Conservation (phyloP, 2,888 invertebrate genomes). For the Agrochola circellaris region DNA sequence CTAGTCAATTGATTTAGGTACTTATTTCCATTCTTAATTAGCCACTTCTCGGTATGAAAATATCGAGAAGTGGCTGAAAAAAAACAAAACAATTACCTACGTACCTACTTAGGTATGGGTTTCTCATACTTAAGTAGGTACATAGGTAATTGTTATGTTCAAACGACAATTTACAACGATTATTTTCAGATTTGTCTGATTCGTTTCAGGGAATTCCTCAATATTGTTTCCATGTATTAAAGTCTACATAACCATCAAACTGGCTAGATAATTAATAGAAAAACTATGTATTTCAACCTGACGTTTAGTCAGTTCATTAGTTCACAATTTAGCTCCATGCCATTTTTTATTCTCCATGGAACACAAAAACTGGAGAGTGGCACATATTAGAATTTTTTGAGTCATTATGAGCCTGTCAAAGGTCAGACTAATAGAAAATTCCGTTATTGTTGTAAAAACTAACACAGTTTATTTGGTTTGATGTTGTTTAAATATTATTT, state of each 20-base stretch:
- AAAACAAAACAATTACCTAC: no score
- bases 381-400: slow-evolving; percentile 32
- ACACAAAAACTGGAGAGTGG: slow-evolving; percentile 22
- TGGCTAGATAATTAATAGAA: slow-evolving; percentile 10
- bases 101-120: no score
- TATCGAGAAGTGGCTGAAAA: no score
- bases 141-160: background rate
- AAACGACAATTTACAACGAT: background rate
- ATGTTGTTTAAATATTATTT: slow-evolving; percentile 59
- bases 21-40: background rate
- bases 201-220: slow-evolving; percentile 24
- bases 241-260: slow-evolving; percentile 9
- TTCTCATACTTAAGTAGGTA: background rate
- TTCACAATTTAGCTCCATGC: slow-evolving; percentile 33
- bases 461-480: slow-evolving; percentile 44
- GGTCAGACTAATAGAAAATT: slow-evolving; percentile 33
- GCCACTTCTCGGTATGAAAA: background rate
- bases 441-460: slow-evolving; percentile 54
- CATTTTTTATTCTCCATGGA: slow-evolving; percentile 39
- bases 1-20: background rate
- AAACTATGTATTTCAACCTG: slow-evolving; percentile 1
- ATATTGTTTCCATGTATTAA: background rate
- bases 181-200: slow-evolving; percentile 25
- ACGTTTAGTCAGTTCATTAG: slow-evolving; percentile 23
- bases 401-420: slow-evolving; percentile 53